Base-by-base conservation (phyloP, 2,888 invertebrate genomes). In the Notodonta dromedarius region DNA sequence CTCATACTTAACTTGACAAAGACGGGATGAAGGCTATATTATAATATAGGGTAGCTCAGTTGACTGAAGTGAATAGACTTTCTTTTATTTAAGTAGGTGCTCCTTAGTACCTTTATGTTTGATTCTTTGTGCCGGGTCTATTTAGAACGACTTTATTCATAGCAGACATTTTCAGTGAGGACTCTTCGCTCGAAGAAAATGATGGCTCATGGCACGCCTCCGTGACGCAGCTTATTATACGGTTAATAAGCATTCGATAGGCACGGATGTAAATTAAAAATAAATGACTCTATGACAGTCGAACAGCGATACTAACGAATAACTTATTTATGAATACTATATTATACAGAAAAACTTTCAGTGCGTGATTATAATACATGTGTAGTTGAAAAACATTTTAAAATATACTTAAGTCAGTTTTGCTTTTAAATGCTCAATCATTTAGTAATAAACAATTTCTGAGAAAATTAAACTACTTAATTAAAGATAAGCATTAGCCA, bases 81-180 rank as follows among this genome's bases (percentile, higher is more conserved):
- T 56, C 67, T 62, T 68, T 62, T 70, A 73, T 73, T 66, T 62
- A 66, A 57, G 56, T 60, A 66, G 65, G 58, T 65, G 56, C 65
- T 56, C 62, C 66, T 63, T 62, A 67, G 64, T 67, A 62, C 63
- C 51, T 60, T 54, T 68, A 67, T 61, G 59, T 61, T 55, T 62
- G 59, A 70, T 73, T 77, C 76, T 81, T 82, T 78, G 72, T 76
- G 71, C 66, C 58, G 64, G 62, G 69, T 71, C 73, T 73, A 68
- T 76, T 80, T 76, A 70, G 71, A 71, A 63, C 56, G 65, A 62
- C 60, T 74, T 68, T 71, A 73, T 75, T 78, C 67, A 74, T 70
- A 69, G n/a, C n/a, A n/a, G 70, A 61, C 73, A 61, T 67, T 70
- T 67, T 67, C 69, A 74, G 71, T 68, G 70, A 57, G 59, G 68